These are phyloP conservation scores for Danio aesculapii DNA, from an alignment of 2,797 vertebrate species.

Conservation along the genomic window DNA sequence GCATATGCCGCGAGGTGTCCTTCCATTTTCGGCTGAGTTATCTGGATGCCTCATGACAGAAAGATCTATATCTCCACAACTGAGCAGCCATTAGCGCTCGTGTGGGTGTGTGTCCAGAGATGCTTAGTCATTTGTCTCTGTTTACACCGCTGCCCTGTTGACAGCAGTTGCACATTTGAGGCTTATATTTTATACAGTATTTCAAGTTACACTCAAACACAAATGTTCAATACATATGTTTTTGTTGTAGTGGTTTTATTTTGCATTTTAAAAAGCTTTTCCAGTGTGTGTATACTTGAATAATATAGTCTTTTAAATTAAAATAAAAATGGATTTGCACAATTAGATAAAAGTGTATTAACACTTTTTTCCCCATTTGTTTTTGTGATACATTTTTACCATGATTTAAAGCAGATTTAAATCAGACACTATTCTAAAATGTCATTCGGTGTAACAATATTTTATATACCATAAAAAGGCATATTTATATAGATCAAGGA, in stretches of 20 bases:
- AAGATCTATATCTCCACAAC: constrained; percentile 46
- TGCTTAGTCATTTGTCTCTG: constrained; percentile 42
- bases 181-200: not conserved
- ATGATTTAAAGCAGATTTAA: no score
- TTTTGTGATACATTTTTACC: no score
- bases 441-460: no score
- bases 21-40: constrained; percentile 45
- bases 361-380: no score
- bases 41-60: constrained; percentile 47
- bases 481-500: no score
- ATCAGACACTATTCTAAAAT: no score
- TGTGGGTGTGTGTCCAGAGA: constrained; percentile 32
- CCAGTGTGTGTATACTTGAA: not conserved
- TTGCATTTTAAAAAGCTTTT: not conserved
- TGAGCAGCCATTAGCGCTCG: constrained; percentile 38
- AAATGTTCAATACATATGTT: not conserved
- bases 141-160: constrained; percentile 8
- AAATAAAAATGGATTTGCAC: no score
- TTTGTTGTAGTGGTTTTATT: not conserved
- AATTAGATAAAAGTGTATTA: no score
- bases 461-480: no score
- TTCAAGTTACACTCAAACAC: no score
- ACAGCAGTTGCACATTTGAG: constrained; percentile 8
- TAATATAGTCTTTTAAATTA: not conserved
- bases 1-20: constrained; percentile 44